These are phyloP conservation scores for Protonibea diacanthus DNA, from an alignment of 2,797 vertebrate genomes.

Conservation along the genomic window DNA sequence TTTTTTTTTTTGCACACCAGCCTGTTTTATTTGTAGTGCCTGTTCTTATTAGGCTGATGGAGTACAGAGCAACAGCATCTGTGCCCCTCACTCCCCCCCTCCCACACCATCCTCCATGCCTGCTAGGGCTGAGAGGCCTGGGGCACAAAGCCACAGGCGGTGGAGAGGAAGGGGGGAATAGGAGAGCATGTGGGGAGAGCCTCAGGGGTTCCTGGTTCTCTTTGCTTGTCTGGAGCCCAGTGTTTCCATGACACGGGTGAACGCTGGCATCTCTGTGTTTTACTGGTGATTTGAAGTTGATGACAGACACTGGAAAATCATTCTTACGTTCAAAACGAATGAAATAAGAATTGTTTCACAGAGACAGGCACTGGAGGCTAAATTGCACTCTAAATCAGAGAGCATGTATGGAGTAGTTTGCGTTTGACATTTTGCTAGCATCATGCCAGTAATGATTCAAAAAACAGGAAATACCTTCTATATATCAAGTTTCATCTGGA, in stretches of 20 bases:
- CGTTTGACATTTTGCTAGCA: constrained; percentile 24
- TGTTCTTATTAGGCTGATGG: constrained; percentile 72
- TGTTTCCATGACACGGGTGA: constrained; percentile 58
- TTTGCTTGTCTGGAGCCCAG: constrained; percentile 48
- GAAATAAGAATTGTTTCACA: constrained; percentile 29
- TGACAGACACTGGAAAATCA: constrained; percentile 65
- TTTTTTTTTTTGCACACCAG: constrained; percentile 48
- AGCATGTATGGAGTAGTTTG: constrained; percentile 11
- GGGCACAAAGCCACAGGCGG: constrained; percentile 73
- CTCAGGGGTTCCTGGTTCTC: constrained; percentile 58
- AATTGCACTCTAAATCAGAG: constrained; percentile 42
- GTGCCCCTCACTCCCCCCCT: constrained; percentile 34
- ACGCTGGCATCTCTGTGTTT: constrained; percentile 47
- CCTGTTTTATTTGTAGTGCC: constrained; percentile 74
- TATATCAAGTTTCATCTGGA: constrained; percentile 12
- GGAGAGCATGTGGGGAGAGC: constrained; percentile 48
- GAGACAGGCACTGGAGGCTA: constrained; percentile 14
- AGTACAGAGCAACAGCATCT: constrained; percentile 71
- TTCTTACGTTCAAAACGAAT: constrained; percentile 30
- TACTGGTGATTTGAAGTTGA: constrained; percentile 51
- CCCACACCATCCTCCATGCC: constrained; percentile 56
- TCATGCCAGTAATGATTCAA: constrained; percentile 36
- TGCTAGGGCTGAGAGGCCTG: constrained; percentile 58
- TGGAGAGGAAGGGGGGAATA: constrained; percentile 9
- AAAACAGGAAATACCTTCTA: constrained; percentile 29